Base-by-base conservation (phyloP, 2,888 invertebrate genomes). In the Theodoxus fluviatilis region DNA sequence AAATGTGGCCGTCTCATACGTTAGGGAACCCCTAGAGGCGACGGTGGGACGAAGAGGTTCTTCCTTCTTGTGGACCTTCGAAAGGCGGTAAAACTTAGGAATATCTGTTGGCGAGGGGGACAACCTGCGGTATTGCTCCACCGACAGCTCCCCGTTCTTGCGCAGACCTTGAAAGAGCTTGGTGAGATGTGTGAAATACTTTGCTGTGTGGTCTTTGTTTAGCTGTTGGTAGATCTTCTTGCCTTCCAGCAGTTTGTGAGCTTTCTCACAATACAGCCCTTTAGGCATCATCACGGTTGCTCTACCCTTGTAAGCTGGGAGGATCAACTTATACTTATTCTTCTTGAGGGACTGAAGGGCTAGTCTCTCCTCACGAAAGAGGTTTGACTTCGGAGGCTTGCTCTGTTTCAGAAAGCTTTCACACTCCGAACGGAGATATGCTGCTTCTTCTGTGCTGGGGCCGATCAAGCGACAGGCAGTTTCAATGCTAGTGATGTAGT, bases 61-160 rank as follows among this genome's bases (percentile, higher is more conserved):
- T n/a, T n/a, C n/a, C n/a, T n/a, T n/a, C n/a, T n/a, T n/a, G 33
- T 59, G 59, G n/a, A 59, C 59, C 15, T 59, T 59, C 4, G 59
- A 35, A 6, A 59, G 35, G 33, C 59, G 18, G 35, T 59, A 59
- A 22, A 31, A 59, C 35, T 33, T 59, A 6, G 59, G 31, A 28
- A 57, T 33, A 57, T 57, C 57, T 7, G 57, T 2, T 12, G 31
- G 9, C 3, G 57, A 25, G 57, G 57, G 31, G 57, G 28, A 57
- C 25, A 57, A 3, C 33, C 25, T 57, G 25, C 25, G 1, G 25
- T 57, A 57, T 33, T 57, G 57, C 33, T 57, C 57, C 15, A 6
- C 9, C 9, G 57, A 1, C 28, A 57, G 57, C 33, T n/a, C n/a
- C n/a, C n/a, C n/a, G n/a, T n/a, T n/a, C n/a, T n/a, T n/a, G n/a